Evolutionary conservation across 2,113 vertebrate species (phyloP).

Genomic region (Centropus bengalensis): DNA sequence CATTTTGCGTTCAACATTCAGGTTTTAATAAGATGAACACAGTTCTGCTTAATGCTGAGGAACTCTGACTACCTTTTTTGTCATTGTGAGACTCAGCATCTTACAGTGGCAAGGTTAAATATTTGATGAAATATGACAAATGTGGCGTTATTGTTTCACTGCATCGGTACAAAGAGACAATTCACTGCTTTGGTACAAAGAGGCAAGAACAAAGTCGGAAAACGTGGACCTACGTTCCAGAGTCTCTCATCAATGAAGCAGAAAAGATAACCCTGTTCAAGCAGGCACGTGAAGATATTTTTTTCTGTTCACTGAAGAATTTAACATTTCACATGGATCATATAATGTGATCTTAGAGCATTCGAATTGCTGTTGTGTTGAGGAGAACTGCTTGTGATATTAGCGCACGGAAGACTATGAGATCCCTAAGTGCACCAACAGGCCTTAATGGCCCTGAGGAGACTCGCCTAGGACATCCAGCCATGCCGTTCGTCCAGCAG

Average conservation of each 20-base stretch:
- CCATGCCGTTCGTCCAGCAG: background rate
- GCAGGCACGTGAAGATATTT: background rate
- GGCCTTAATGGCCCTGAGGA: background rate
- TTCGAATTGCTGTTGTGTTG: background rate
- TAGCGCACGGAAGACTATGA: background rate
- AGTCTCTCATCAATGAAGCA: background rate
- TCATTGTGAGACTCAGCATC: background rate
- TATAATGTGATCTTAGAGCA: background rate
- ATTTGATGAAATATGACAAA: background rate
- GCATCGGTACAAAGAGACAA: background rate
- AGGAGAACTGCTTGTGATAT: background rate
- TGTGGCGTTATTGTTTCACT: background rate
- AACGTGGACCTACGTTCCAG: background rate
- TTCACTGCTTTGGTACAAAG: background rate
- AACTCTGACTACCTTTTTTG: background rate
- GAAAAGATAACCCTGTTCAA: background rate
- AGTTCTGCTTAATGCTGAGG: background rate
- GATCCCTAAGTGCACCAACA: background rate
- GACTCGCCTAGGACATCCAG: background rate
- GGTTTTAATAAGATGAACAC: background rate
- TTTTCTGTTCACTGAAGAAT: background rate
- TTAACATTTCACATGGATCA: background rate
- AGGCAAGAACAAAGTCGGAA: background rate
- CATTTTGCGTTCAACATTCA: background rate
- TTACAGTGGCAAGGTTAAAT: background rate